Base-by-base conservation (phyloP, 2,113 vertebrate species). In the Egretta garzetta region DNA sequence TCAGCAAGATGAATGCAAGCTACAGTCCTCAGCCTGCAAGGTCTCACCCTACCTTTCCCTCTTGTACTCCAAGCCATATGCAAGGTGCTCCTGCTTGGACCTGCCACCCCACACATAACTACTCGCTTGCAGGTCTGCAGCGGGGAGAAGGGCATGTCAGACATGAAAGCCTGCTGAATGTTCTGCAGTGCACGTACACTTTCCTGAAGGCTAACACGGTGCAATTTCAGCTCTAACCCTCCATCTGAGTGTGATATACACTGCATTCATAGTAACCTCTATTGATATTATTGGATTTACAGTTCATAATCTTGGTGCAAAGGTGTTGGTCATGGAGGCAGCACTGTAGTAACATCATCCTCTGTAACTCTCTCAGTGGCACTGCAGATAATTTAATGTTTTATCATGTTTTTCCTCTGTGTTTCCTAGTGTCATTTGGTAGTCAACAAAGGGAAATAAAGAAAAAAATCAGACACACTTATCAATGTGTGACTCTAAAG, bases 61-160 rank as follows among this genome's bases (percentile, higher is more conserved):
- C 30, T 8, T 35, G 32, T 21, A 8, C 28, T 39, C 23, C 50
- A 8, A 19, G n/a, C 18, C 49, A 7, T 1, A 5, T 1, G 5
- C 45, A 30, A 58, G 39, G 30, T 13, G 7, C 23, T 91, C 19
- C 79, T 12, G 63, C 80, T 75, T 17, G 22, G 79, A 39, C 14
- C 50, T 50, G 10, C 28, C 7, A 19, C 24, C 26, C 56, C 26
- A 17, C 30, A 13, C 1, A 0, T 10, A 52, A 1, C 37, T 64
- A 10, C 45, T 59, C 4, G 0, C 66, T 32, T 1, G 0, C 4
- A 18, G 32, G 22, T 3, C 72, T 53, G 62, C 66, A 26, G 53
- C 16, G 22, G 20, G 26, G 53, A 24, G 8, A 60, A 10, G 23
- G 33, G 26, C 22, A 7, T 0, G 1, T 9, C 50, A 55, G 12